Evolutionary conservation across 2,797 vertebrate species (phyloP).

Genomic region (Schizothorax lantsangensis): DNA sequence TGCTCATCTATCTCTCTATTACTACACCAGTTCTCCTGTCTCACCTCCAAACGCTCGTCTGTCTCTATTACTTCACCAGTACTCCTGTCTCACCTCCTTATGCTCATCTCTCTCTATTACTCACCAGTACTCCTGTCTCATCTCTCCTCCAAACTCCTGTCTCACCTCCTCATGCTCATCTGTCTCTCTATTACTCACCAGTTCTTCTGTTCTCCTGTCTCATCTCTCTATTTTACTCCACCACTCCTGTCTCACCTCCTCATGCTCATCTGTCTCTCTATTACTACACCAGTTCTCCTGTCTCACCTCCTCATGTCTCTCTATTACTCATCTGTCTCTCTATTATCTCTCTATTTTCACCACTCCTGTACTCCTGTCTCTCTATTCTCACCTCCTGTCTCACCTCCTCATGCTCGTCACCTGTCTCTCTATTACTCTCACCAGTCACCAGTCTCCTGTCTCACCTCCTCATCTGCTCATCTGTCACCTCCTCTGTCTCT

Average conservation of each 20-base stretch:
- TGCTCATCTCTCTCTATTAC: neutral
- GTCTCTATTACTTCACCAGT: neutral
- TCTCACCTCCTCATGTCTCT: neutral
- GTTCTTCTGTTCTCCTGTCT: too few relatives aligned
- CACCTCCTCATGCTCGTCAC: neutral
- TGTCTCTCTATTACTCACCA: neutral
- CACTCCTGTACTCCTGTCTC: too few relatives aligned
- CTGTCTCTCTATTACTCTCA: neutral
- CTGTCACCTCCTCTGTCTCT: too few relatives aligned
- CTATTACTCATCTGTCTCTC: neutral
- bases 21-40: rapidly evolving
- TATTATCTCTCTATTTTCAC: too few relatives aligned
- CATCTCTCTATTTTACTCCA: neutral
- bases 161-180: too few relatives aligned
- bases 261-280: neutral
- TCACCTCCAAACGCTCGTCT: rapidly evolving
- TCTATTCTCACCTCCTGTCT: constrained; percentile 48
- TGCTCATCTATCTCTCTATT: neutral
- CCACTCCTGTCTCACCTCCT: constrained; percentile 45
- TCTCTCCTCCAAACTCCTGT: too few relatives aligned
- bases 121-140: too few relatives aligned
- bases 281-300: neutral
- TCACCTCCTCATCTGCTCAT: neutral
- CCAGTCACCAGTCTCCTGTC: rapidly evolving
- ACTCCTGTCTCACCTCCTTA: neutral